Percentiles rank a stretch among this genome's conserved stretches.
Conservation (phyloP, 2,113 vertebrate genomes). For the Noturus placidus region DNA sequence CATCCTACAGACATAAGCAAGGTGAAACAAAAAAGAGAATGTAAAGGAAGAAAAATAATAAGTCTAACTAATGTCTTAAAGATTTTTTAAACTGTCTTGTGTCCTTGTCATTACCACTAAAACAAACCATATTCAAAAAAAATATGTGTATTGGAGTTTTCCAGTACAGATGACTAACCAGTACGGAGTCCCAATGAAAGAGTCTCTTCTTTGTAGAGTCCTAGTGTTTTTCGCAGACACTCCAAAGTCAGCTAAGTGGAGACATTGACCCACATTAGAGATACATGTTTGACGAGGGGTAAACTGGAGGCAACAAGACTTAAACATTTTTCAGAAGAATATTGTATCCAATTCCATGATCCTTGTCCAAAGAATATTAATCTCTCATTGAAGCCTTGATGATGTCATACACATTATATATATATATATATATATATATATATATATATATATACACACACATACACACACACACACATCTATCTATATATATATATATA, state of each 20-base stretch:
- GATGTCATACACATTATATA: neutral
- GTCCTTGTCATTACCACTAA: neutral
- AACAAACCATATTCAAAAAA: neutral
- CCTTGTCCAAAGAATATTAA: neutral
- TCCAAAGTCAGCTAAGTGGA: conserved; percentile 93
- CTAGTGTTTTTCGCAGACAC: conserved; percentile 98
- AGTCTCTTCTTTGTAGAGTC: conserved; percentile 95
- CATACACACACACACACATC: too few relatives aligned
- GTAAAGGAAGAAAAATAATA: neutral
- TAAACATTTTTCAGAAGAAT: neutral
- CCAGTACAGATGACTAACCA: conserved; percentile 83
- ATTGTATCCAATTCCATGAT: neutral
- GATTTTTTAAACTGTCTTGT: neutral
- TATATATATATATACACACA: too few relatives aligned
- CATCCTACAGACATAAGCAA: conserved; percentile 79
- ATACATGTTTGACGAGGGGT: neutral
- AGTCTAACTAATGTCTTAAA: neutral
- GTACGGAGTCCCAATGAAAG: conserved; percentile 98
- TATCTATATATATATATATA: too few relatives aligned
- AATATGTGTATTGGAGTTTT: neutral
- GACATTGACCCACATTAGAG: conserved; percentile 54
- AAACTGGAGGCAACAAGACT: conserved; percentile 30
- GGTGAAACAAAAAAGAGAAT: neutral
- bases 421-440: too few relatives aligned
- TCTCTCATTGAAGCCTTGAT: neutral